Conservation (phyloP, 2,113 vertebrate species). For the Todiramphus saurophagus region DNA sequence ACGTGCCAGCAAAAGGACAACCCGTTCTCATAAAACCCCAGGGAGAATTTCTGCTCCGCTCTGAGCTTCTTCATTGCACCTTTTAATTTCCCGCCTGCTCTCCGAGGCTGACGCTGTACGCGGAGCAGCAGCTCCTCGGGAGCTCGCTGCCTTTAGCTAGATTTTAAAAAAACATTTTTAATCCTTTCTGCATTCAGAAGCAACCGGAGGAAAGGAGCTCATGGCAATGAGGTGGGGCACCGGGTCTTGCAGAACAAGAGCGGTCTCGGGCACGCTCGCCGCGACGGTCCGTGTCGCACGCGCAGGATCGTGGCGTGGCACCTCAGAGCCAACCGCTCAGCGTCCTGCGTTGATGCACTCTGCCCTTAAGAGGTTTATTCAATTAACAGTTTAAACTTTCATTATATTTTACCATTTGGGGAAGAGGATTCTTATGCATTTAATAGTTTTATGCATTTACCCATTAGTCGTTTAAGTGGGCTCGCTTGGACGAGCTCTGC, state of each 20-base stretch:
- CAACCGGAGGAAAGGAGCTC: neutral
- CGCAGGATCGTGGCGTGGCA: neutral
- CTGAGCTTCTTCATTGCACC: fast-evolving
- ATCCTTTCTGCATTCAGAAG: neutral
- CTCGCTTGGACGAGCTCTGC: neutral
- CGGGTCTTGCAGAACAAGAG: neutral
- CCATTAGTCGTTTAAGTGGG: slow-evolving; percentile 35
- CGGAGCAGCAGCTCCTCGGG: fast-evolving
- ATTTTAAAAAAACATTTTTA: neutral
- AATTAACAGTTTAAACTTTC: slow-evolving; percentile 77
- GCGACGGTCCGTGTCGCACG: fast-evolving
- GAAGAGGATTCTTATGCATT: slow-evolving; percentile 59
- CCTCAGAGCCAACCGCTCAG: neutral
- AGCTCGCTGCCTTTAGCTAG: neutral
- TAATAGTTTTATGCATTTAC: slow-evolving; percentile 62
- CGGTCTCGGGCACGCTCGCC: fast-evolving
- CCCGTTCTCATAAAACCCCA: fast-evolving
- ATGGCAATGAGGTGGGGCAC: fast-evolving
- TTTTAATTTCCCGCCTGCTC: neutral
- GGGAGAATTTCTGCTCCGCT: fast-evolving
- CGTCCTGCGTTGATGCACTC: neutral
- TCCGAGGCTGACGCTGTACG: neutral
- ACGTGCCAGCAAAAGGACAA: fast-evolving
- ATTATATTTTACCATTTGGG: slow-evolving; percentile 66
- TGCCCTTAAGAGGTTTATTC: slow-evolving; percentile 76